Conservation (phyloP, 2,113 vertebrate genomes). For the Engystomops pustulosus region DNA sequence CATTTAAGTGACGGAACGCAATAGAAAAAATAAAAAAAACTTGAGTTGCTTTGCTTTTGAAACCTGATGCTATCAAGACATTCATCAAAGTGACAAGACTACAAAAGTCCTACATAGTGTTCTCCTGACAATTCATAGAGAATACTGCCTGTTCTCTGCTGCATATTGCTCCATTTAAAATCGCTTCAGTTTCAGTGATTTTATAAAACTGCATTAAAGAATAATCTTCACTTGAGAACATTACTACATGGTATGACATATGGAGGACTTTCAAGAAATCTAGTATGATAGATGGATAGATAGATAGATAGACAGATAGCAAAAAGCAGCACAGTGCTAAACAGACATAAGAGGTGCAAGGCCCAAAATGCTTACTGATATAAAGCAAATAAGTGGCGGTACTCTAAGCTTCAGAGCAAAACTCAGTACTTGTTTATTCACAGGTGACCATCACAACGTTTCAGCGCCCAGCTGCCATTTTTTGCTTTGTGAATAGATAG, state of each 20-base stretch:
- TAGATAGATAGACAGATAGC: not conserved
- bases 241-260: not conserved
- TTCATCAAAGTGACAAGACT: conserved; percentile 58
- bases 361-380: too few relatives aligned
- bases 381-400: too few relatives aligned
- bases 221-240: not conserved
- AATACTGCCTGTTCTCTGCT: conserved; percentile 33
- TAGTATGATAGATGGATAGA: not conserved
- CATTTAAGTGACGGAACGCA: conserved; percentile 52
- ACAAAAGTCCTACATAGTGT: conserved; percentile 53
- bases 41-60: conserved; percentile 49
- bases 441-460: too few relatives aligned
- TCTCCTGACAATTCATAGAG: conserved; percentile 49
- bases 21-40: conserved; percentile 34
- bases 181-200: conserved; percentile 22
- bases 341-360: too few relatives aligned
- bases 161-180: conserved; percentile 13
- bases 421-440: too few relatives aligned
- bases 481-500: too few relatives aligned
- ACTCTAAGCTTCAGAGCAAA: too few relatives aligned
- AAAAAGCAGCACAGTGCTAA: too few relatives aligned
- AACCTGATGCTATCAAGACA: conserved; percentile 57
- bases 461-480: too few relatives aligned
- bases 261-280: not conserved
- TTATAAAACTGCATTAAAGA: not conserved